These are phyloP conservation scores for Lithosia quadra DNA, from an alignment of 2,888 invertebrate genomes.

Conservation along the genomic window DNA sequence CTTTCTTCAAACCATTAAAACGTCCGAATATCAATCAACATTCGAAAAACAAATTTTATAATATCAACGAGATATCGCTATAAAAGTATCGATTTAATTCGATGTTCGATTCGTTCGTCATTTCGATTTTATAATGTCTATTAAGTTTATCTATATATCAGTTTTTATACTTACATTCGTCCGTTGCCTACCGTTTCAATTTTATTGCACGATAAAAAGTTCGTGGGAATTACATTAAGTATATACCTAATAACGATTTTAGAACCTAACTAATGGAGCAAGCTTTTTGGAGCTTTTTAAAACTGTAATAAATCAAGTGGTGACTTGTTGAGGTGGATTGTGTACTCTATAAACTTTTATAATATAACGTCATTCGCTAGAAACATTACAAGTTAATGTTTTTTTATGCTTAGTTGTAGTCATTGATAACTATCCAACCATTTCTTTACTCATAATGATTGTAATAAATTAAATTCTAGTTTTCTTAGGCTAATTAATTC, in stretches of 20 bases:
- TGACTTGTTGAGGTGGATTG: constrained; percentile 37
- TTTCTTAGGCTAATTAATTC: background rate
- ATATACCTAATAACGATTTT: constrained; percentile 58
- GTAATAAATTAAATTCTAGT: too few relatives aligned
- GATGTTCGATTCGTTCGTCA: constrained; percentile 57
- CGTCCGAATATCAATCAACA: constrained; percentile 45
- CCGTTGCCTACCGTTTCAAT: constrained; percentile 73
- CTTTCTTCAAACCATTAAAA: constrained; percentile 40
- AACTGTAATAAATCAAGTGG: constrained; percentile 46
- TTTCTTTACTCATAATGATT: too few relatives aligned
- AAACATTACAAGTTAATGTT: constrained; percentile 45
- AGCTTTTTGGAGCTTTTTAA: constrained; percentile 42
- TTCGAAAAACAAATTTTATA: constrained; percentile 50
- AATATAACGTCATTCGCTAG: constrained; percentile 36
- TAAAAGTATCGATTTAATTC: constrained; percentile 58
- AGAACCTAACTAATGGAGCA: constrained; percentile 61
- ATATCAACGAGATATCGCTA: constrained; percentile 60
- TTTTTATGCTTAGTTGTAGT: constrained; percentile 8
- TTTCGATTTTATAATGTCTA: constrained; percentile 69
- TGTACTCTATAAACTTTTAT: constrained; percentile 34
- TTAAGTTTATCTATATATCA: constrained; percentile 74
- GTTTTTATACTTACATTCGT: constrained; percentile 65
- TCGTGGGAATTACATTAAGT: constrained; percentile 58
- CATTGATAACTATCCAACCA: too few relatives aligned
- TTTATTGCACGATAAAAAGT: constrained; percentile 65